Evolutionary conservation across 2,888 invertebrate species (phyloP).

Genomic region (Nomada fucata): DNA sequence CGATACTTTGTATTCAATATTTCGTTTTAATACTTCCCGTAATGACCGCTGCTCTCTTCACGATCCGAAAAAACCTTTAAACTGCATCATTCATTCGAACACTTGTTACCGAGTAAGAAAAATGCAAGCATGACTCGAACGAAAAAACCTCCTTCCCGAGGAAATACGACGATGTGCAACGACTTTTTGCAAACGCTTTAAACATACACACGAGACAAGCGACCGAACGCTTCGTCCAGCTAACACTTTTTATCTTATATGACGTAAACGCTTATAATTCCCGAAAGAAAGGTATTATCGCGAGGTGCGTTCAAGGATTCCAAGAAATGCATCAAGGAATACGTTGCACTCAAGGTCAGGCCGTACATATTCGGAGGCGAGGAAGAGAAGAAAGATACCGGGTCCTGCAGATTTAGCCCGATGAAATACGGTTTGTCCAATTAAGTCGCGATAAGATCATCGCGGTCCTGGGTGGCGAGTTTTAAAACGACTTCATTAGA

Average conservation of each 20-base stretch:
- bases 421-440: conserved; percentile 80
- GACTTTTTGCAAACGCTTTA: no score
- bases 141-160: no score
- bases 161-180: no score
- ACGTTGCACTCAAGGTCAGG: background rate
- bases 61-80: no score
- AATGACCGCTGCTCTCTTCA: no score
- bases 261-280: background rate
- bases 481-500: conserved; percentile 81
- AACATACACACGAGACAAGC: no score
- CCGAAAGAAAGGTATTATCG: background rate
- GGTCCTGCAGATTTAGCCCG: conserved; percentile 67
- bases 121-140: no score
- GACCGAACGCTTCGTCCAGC: no score
- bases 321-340: background rate
- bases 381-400: conserved; percentile 18
- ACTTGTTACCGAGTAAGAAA: no score
- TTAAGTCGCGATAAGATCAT: conserved; percentile 81
- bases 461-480: conserved; percentile 75
- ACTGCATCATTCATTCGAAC: no score
- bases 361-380: background rate
- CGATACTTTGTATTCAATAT: no score
- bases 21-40: no score
- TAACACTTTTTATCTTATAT: background rate
- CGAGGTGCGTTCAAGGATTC: background rate